Conservation (phyloP, 2,113 vertebrate species). For the Maccullochella peelii region DNA sequence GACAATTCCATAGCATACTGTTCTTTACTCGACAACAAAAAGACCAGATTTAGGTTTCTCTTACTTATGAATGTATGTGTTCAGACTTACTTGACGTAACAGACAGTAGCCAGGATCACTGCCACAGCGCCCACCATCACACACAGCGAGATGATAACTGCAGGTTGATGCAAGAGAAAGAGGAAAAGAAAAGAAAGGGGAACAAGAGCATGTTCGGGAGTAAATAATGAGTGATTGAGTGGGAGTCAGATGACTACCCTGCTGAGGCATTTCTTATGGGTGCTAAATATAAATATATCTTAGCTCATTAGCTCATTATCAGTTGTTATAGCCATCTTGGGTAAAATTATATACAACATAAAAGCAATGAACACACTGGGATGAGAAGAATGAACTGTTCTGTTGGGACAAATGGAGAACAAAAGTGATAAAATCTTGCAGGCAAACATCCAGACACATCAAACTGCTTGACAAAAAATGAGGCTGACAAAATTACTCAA, state of each 20-base stretch:
- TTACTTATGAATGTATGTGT: not conserved
- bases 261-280: not conserved
- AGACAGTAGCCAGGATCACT: slow-evolving; percentile 85
- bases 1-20: too few species aligned
- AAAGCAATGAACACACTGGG: not conserved
- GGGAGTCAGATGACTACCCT: not conserved
- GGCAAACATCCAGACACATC: not conserved
- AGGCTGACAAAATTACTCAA: not conserved
- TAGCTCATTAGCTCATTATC: not conserved
- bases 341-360: not conserved
- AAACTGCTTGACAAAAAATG: not conserved
- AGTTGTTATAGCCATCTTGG: not conserved
- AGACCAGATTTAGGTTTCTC: not conserved
- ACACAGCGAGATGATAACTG: slow-evolving; percentile 88
- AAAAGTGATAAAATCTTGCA: slow-evolving; percentile 4
- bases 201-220: not conserved
- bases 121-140: slow-evolving; percentile 83
- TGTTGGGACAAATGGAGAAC: not conserved
- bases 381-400: not conserved
- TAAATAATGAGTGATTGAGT: not conserved
- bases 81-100: slow-evolving; percentile 89
- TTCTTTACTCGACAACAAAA: not conserved
- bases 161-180: not conserved
- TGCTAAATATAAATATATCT: not conserved
- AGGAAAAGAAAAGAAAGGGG: not conserved